Percentiles rank a stretch among this genome's conserved stretches.
Conservation (phyloP, 2,888 invertebrate species). For the Gari tellinella region DNA sequence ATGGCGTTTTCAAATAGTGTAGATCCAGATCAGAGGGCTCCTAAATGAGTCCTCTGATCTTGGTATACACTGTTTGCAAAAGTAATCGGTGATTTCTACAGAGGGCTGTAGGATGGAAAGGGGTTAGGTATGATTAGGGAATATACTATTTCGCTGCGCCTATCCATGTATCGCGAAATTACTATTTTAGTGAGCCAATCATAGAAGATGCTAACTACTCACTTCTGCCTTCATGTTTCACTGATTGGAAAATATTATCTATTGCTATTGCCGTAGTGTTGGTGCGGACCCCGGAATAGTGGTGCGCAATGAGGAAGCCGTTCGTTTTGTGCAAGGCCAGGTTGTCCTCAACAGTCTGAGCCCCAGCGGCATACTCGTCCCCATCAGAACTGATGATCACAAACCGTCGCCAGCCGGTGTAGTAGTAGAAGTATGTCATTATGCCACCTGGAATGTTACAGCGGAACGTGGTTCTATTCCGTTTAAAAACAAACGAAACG, state of each 20-base stretch:
- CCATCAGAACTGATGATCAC: slow-evolving; percentile 68
- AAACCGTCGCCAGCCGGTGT: slow-evolving; percentile 69
- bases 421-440: slow-evolving; percentile 62
- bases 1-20: no score
- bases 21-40: no score
- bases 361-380: slow-evolving; percentile 54
- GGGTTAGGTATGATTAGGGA: no score
- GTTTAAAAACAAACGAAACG: no score
- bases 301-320: slow-evolving; percentile 66
- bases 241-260: slow-evolving; percentile 57
- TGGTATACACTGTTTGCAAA: no score
- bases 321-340: slow-evolving; percentile 31
- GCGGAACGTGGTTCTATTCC: no score
- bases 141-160: no score
- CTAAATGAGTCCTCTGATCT: no score
- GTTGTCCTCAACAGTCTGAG: slow-evolving; percentile 57
- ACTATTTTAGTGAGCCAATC: no score
- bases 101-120: no score
- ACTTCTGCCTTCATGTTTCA: slow-evolving; percentile 78
- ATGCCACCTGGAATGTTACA: slow-evolving; percentile 72
- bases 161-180: no score
- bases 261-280: slow-evolving; percentile 45
- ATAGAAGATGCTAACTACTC: slow-evolving; percentile 37
- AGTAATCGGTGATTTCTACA: no score
- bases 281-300: slow-evolving; percentile 57